Evolutionary conservation across 1,140 invertebrate genomes (phyloP).

Genomic region (Drosophila kepulauana): DNA sequence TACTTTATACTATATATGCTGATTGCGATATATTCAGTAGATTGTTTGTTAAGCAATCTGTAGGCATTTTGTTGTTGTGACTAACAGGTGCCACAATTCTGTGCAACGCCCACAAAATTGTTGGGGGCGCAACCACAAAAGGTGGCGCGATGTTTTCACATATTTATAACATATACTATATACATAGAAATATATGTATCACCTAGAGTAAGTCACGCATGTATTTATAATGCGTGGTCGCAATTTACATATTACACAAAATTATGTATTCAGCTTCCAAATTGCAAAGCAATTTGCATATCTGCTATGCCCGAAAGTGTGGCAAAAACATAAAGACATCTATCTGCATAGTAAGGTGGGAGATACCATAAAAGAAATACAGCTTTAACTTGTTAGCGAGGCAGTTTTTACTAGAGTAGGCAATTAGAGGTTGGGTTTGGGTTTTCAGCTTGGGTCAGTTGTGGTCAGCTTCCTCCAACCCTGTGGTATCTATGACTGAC

Average conservation of each 20-base stretch:
- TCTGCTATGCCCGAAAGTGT: slow-evolving; percentile 43
- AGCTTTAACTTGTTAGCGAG: slow-evolving; percentile 7
- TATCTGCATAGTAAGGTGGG: slow-evolving; percentile 4
- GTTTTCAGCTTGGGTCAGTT: too few species aligned
- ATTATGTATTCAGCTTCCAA: slow-evolving; percentile 72
- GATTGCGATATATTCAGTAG: slow-evolving; percentile 45
- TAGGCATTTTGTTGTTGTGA: slow-evolving; percentile 1
- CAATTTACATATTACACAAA: slow-evolving; percentile 54
- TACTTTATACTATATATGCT: slow-evolving; percentile 44
- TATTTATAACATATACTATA: neutral
- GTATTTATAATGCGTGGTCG: slow-evolving; percentile 49
- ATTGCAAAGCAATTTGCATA: slow-evolving; percentile 61
- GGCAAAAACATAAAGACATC: slow-evolving; percentile 34
- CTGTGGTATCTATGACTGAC: slow-evolving; percentile 20
- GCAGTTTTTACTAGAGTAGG: neutral
- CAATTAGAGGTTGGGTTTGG: slow-evolving; percentile 39
- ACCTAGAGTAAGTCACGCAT: neutral
- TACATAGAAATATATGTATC: neutral
- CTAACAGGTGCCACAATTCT: slow-evolving; percentile 64
- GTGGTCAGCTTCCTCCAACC: slow-evolving; percentile 28
- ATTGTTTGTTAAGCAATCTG: slow-evolving; percentile 27
- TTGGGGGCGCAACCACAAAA: slow-evolving; percentile 26
- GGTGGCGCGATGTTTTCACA: slow-evolving; percentile 15
- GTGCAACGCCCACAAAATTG: slow-evolving; percentile 65
- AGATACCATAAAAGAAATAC: neutral